Evolutionary conservation across 2,888 invertebrate genomes (phyloP).

Genomic region (Lithophane ornitopus): DNA sequence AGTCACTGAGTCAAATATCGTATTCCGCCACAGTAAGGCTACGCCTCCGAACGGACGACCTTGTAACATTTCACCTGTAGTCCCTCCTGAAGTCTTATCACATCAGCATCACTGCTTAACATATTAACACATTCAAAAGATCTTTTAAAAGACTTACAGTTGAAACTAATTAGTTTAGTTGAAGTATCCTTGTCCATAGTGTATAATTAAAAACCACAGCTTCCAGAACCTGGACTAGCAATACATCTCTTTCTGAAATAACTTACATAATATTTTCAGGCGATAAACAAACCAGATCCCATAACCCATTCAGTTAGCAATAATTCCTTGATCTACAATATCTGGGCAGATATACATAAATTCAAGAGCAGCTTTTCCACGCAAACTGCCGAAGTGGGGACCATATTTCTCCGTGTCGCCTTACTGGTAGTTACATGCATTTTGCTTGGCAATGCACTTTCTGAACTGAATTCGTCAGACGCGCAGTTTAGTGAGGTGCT

Average conservation of each 20-base stretch:
- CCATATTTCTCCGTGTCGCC: conserved; percentile 51
- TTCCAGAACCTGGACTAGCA: background rate
- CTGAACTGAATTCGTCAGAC: conserved; percentile 50
- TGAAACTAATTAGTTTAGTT: too few species aligned
- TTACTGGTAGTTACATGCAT: conserved; percentile 51
- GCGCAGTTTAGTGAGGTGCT: conserved; percentile 47
- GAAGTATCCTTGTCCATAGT: too few species aligned
- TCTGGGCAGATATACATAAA: conserved; percentile 40
- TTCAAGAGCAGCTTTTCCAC: conserved; percentile 44
- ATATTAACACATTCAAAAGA: too few species aligned
- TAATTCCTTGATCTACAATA: conserved; percentile 34
- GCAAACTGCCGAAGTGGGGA: conserved; percentile 46
- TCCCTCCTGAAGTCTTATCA: too few species aligned
- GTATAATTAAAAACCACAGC: background rate
- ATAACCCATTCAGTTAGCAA: conserved; percentile 24
- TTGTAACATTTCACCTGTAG: too few species aligned
- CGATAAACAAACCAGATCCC: background rate
- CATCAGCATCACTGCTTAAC: too few species aligned
- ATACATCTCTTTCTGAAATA: background rate
- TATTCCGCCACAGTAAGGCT: too few species aligned
- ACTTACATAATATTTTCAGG: background rate
- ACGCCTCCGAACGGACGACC: too few species aligned
- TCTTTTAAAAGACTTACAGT: too few species aligned
- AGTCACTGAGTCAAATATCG: too few species aligned
- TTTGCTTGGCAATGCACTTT: conserved; percentile 55